phyloP scores from a whole-genome alignment of 2,797 vertebrate genomes.

The Hippopotamyrus pictus region DNA sequence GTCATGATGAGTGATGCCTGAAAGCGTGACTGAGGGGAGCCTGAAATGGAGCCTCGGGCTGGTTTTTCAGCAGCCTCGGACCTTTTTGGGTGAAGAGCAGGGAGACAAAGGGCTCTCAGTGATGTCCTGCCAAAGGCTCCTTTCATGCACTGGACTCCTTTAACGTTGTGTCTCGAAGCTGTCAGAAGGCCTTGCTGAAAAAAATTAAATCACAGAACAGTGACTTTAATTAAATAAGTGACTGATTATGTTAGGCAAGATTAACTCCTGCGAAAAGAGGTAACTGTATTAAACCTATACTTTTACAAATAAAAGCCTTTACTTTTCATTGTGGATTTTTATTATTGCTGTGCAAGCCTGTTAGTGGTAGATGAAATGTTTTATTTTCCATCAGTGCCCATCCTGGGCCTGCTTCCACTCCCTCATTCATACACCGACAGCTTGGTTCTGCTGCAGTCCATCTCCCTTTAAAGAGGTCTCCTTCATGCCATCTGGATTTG shows the following conservation, averaged over 20 bases:
- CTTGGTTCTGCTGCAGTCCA: not conserved
- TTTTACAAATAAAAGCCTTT: not conserved
- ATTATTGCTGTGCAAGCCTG: not conserved
- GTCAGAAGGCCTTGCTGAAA: not conserved
- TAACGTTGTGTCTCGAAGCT: not conserved
- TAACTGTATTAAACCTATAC: not conserved
- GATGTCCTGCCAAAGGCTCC: not conserved
- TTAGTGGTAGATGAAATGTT: not conserved
- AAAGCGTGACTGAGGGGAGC: slow-evolving; percentile 4
- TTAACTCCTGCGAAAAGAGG: not conserved
- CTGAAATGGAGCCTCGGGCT: not conserved
- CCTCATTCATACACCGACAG: not conserved
- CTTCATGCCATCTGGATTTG: not conserved
- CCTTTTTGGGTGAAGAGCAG: not conserved
- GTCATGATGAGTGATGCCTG: slow-evolving; percentile 16
- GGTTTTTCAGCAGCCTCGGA: not conserved
- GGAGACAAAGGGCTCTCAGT: not conserved
- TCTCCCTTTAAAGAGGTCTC: not conserved
- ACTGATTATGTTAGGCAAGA: not conserved
- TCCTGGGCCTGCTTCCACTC: not conserved
- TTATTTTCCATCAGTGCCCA: not conserved
- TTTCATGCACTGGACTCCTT: not conserved
- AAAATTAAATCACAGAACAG: not conserved
- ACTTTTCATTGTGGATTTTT: not conserved
- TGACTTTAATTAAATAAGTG: not conserved